A percentile compares a stretch with the other conserved stretches of the same genome.
These are phyloP conservation scores for Megalops cyprinoides DNA, from an alignment of 2,797 vertebrate genomes.

Conservation along the genomic window DNA sequence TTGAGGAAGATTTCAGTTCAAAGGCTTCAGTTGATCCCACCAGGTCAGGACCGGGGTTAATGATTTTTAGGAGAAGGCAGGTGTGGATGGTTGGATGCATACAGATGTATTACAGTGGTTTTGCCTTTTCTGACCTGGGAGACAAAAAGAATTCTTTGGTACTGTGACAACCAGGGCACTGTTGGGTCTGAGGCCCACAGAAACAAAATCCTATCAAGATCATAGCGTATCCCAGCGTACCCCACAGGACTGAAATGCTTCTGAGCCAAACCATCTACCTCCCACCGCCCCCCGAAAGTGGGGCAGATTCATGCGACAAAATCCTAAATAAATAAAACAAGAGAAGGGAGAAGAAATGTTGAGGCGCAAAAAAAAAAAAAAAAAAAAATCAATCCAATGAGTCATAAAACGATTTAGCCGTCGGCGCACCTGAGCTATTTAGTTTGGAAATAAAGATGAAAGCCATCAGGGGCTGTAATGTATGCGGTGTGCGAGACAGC, in stretches of 20 bases:
- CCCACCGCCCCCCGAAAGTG: slow-evolving; percentile 42
- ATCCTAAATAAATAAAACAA: slow-evolving; percentile 28
- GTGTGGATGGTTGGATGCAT: background rate
- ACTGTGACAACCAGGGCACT: too few relatives aligned
- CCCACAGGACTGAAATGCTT: background rate
- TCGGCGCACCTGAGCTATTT: slow-evolving; percentile 45
- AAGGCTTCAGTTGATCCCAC: background rate
- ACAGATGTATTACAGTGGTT: background rate
- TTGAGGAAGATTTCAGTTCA: background rate
- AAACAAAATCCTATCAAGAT: too few relatives aligned
- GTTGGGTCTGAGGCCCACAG: too few relatives aligned
- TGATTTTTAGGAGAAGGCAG: background rate
- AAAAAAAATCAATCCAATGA: slow-evolving; percentile 48
- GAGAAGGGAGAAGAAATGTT: slow-evolving; percentile 39
- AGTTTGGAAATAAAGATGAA: slow-evolving; percentile 43
- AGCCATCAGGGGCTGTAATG: slow-evolving; percentile 36
- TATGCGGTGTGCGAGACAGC: slow-evolving; percentile 28
- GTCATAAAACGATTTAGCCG: slow-evolving; percentile 37
- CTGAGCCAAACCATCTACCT: slow-evolving; percentile 1
- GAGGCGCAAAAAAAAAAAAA: too few relatives aligned
- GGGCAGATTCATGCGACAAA: slow-evolving; percentile 29
- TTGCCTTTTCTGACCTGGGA: background rate
- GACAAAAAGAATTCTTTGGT: background rate
- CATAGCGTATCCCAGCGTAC: too few relatives aligned
- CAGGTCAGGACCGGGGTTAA: background rate